Evolutionary conservation across 2,113 vertebrate species (phyloP).

Genomic region (Centropristis striata): DNA sequence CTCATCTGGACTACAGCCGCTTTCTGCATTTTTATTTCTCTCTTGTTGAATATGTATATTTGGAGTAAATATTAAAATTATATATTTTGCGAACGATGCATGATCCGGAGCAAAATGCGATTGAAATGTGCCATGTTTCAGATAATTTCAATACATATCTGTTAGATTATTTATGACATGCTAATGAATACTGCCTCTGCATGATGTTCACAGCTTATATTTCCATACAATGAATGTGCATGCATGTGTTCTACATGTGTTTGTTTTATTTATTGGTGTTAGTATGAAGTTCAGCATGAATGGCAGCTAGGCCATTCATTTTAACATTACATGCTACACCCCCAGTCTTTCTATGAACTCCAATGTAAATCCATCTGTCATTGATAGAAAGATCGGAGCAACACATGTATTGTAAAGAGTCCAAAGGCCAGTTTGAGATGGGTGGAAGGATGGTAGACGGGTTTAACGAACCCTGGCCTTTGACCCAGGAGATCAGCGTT

Average conservation of each 20-base stretch:
- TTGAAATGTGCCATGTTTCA: neutral
- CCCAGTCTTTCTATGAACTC: no score
- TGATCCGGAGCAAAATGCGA: neutral
- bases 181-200: neutral
- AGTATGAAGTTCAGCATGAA: neutral
- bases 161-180: slow-evolving; percentile 3
- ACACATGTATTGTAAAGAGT: no score
- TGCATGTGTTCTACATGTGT: neutral
- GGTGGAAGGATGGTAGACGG: no score
- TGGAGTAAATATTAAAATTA: neutral
- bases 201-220: neutral
- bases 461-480: no score
- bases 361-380: no score
- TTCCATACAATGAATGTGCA: neutral
- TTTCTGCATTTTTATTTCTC: neutral
- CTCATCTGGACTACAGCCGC: slow-evolving; percentile 31
- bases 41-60: neutral
- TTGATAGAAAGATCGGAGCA: no score
- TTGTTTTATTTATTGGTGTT: neutral
- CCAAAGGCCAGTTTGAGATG: no score
- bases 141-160: neutral
- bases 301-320: neutral
- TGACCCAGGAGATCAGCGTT: no score
- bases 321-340: no score
- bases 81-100: neutral